A percentile compares a stretch with the other conserved stretches of the same genome.
phyloP scores from a whole-genome alignment of 2,888 invertebrate genomes.

The Allacma fusca region DNA sequence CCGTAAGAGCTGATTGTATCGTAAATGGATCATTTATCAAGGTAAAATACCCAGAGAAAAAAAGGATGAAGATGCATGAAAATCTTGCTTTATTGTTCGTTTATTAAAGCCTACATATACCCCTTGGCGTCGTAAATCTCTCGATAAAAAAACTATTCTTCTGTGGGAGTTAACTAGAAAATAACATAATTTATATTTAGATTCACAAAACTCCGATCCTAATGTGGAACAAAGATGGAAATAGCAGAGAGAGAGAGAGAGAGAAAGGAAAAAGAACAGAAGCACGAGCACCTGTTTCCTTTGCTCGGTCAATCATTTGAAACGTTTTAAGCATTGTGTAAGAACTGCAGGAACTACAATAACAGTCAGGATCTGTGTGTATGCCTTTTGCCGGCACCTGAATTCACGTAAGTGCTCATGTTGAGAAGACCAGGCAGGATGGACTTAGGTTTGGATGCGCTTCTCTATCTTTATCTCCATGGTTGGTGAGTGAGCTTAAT shows the following conservation, averaged over 20 bases:
- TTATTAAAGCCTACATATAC: not conserved
- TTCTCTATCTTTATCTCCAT: conserved; percentile 34
- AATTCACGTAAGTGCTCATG: too few species aligned
- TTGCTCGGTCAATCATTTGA: conserved; percentile 51
- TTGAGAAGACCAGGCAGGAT: conserved; percentile 21
- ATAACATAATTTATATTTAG: conserved; percentile 7
- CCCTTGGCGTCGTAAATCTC: conserved; percentile 6
- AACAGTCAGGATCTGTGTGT: conserved; percentile 43
- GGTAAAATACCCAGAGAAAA: not conserved
- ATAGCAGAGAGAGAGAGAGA: not conserved
- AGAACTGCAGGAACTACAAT: not conserved
- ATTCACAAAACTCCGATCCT: not conserved
- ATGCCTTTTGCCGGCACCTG: conserved; percentile 35
- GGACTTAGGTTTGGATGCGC: conserved; percentile 26
- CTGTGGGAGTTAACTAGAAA: not conserved
- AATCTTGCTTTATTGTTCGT: too few species aligned
- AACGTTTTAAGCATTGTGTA: conserved; percentile 26
- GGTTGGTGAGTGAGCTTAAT: conserved; percentile 48
- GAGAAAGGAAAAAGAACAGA: conserved; percentile 24
- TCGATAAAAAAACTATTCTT: not conserved
- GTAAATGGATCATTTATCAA: not conserved
- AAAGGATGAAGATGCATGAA: not conserved
- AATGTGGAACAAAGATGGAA: not conserved
- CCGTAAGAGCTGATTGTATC: not conserved
- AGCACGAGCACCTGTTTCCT: conserved; percentile 51